Percentiles rank a stretch among this genome's conserved stretches.
Conservation (phyloP, 2,113 vertebrate species). For the Nyctereutes procyonoides region DNA sequence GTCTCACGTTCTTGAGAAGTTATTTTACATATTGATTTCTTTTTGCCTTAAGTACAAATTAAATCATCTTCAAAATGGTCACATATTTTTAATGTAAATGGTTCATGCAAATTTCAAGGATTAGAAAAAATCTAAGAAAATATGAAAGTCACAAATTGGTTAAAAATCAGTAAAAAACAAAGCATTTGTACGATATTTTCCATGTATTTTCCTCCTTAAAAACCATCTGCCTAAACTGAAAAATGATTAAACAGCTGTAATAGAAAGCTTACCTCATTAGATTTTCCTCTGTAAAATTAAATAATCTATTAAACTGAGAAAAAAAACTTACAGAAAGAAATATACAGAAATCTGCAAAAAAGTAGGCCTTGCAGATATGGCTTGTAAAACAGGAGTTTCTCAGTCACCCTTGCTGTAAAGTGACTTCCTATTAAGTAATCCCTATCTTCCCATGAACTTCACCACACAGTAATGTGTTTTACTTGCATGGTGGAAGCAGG, state of each 20-base stretch:
- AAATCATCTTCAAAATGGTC: background rate
- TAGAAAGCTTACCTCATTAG: background rate
- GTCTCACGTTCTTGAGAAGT: background rate
- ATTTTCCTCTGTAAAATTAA: background rate
- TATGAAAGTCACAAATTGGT: background rate
- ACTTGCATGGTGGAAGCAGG: background rate
- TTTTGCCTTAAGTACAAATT: conserved; percentile 12
- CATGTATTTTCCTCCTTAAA: background rate
- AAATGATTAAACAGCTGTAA: background rate
- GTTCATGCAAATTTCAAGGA: background rate
- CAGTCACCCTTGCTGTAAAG: no score
- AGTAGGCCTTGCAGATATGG: background rate
- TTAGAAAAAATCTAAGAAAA: conserved; percentile 31
- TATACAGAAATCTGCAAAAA: background rate
- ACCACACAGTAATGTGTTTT: background rate
- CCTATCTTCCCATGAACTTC: background rate
- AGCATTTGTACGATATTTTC: background rate
- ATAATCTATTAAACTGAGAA: background rate
- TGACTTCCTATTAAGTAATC: background rate
- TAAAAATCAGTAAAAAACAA: conserved; percentile 38
- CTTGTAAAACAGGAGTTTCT: background rate
- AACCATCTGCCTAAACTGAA: background rate
- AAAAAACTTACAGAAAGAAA: background rate
- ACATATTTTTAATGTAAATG: background rate
- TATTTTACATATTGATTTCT: background rate